Conservation (phyloP, 2,113 vertebrate species). For the Scalopus aquaticus region DNA sequence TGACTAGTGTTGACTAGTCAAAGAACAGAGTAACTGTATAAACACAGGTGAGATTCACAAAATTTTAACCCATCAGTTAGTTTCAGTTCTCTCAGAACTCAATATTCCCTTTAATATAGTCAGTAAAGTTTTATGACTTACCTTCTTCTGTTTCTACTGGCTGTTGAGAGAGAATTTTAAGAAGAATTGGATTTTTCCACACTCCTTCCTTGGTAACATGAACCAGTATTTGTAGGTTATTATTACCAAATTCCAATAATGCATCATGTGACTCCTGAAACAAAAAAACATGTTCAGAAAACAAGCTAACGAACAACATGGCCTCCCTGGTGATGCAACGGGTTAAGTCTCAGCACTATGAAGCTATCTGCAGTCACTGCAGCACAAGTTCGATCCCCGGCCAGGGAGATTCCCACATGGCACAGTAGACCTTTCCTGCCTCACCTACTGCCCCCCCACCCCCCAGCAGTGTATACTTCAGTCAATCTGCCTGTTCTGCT, state of each 20-base stretch:
- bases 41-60: not conserved
- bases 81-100: constrained; percentile 37
- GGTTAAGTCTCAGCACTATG: no score
- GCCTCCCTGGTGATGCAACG: no score
- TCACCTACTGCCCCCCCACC: no score
- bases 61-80: constrained; percentile 21
- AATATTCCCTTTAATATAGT: not conserved
- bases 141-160: constrained; percentile 92
- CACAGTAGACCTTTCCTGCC: no score
- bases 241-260: constrained; percentile 95
- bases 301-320: not conserved
- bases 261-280: constrained; percentile 91
- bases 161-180: constrained; percentile 93
- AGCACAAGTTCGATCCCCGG: no score
- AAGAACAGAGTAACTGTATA: not conserved
- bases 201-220: constrained; percentile 95
- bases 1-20: no score
- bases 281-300: constrained; percentile 44
- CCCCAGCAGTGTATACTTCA: no score
- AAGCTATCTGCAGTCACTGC: no score
- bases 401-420: no score
- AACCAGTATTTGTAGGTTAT: constrained; percentile 94
- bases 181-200: constrained; percentile 95
- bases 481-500: no score
- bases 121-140: constrained; percentile 78